Base-by-base conservation (phyloP, 2,113 vertebrate genomes). In the Ramphastos sulfuratus region DNA sequence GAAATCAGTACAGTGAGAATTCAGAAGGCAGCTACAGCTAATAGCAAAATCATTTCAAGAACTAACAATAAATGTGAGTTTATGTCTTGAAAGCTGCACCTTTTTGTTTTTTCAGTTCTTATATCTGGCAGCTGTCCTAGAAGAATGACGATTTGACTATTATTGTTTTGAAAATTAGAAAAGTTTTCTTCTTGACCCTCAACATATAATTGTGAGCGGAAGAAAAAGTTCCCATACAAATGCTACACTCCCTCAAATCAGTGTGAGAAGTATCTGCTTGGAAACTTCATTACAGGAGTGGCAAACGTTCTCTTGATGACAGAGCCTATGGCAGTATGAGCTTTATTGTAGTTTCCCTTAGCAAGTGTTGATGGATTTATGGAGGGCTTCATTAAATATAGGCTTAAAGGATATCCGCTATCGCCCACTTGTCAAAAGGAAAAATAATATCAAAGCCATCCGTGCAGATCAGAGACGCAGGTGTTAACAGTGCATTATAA, bases 371-470 rank as follows among this genome's bases (percentile, higher is more conserved):
- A 97, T 95, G 96, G 96, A 96, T 97, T 97, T 97, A 97, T 96
- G 97, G 94, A 94, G 88, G 95, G 58, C 91, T 97, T 97, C 95
- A 95, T 97, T 97, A 97, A 97, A 97, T 96, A 96, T 96, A 18
- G 91, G 96, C 96, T 97, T 97, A 97, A 97, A 97, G 96, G 96
- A 97, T 97, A 97, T 97, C 97, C 94, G 92, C 97, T 96, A 94
- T 94, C 82, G 72, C 95, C 89, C 93, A 78, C 94, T 95, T 96
- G 96, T 96, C 95, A 87, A 81, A 91, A 94, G 95, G 67, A 64
- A 69, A 90, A 83, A 91, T 94, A 56, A 82, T 96, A 96, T 97
- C 95, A 97, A 97, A 97, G 94, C 88, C 92, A 42, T 91, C 21
- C 33, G 76, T 74, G 80, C 84, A 64, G 93, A 79, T 48, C 90